phyloP scores from a whole-genome alignment of 2,888 invertebrate genomes.

The Melitaea athalia region DNA sequence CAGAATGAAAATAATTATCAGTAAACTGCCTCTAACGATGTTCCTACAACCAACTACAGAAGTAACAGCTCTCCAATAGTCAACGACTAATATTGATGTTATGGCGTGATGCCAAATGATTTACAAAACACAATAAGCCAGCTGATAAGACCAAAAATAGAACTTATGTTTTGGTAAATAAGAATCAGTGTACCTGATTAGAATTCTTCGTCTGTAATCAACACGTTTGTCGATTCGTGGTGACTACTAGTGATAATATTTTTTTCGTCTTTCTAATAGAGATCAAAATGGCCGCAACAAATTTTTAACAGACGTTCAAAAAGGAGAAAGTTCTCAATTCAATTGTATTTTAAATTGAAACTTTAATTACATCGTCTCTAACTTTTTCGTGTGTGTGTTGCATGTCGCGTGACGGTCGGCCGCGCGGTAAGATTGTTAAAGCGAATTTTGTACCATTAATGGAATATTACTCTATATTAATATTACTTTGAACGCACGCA shows the following conservation, averaged over 20 bases:
- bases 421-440: too few relatives aligned
- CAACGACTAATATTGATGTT: slow-evolving; percentile 11
- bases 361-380: too few relatives aligned
- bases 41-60: slow-evolving; percentile 17
- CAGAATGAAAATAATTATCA: slow-evolving; percentile 16
- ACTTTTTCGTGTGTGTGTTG: too few relatives aligned
- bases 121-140: slow-evolving; percentile 4
- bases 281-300: slow-evolving; percentile 10
- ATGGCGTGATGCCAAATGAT: slow-evolving; percentile 11
- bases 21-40: slow-evolving; percentile 13
- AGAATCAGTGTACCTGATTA: not conserved
- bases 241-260: not conserved
- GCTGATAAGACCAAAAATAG: not conserved
- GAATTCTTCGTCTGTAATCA: slow-evolving; percentile 8
- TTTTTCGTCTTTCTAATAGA: not conserved
- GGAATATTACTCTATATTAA: too few relatives aligned
- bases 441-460: too few relatives aligned
- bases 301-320: not conserved
- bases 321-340: too few relatives aligned
- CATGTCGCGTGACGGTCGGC: too few relatives aligned
- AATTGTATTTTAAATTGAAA: too few relatives aligned
- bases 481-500: too few relatives aligned
- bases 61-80: slow-evolving; percentile 10
- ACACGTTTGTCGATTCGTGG: not conserved
- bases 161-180: not conserved